Conservation (phyloP, 2,888 invertebrate genomes). For the Stomorhina lunata region DNA sequence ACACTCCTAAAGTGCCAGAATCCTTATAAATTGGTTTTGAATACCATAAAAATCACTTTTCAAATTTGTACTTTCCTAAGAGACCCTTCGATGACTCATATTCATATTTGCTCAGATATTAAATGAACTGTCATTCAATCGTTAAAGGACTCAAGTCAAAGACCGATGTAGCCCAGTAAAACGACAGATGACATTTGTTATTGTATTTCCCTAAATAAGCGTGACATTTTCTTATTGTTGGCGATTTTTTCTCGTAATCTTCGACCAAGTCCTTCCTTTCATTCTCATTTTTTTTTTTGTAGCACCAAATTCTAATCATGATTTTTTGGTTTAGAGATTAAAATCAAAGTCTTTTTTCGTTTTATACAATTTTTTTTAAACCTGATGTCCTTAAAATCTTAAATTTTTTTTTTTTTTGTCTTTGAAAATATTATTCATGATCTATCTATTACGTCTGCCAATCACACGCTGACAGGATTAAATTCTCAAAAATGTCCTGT, state of each 20-base stretch:
- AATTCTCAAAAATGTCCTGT: conserved; percentile 46
- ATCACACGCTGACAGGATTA: conserved; percentile 77
- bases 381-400: conserved; percentile 55
- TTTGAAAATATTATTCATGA: conserved; percentile 47
- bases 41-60: too few species aligned
- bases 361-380: conserved; percentile 30
- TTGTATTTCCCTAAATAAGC: conserved; percentile 72
- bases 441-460: conserved; percentile 70
- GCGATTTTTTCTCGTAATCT: conserved; percentile 71
- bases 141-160: conserved; percentile 24
- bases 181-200: conserved; percentile 55
- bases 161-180: conserved; percentile 44
- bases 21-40: too few species aligned
- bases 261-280: background rate
- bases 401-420: conserved; percentile 24
- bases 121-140: conserved; percentile 6
- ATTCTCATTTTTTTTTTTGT: conserved; percentile 26
- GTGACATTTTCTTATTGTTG: conserved; percentile 78
- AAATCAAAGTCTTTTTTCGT: conserved; percentile 65
- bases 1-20: too few species aligned
- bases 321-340: conserved; percentile 66
- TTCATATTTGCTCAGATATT: too few species aligned
- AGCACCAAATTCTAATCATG: conserved; percentile 24
- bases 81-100: too few species aligned
- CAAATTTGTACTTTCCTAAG: too few species aligned